Evolutionary conservation across 2,888 invertebrate species (phyloP).

Genomic region (Pollenia griseotomentosa): DNA sequence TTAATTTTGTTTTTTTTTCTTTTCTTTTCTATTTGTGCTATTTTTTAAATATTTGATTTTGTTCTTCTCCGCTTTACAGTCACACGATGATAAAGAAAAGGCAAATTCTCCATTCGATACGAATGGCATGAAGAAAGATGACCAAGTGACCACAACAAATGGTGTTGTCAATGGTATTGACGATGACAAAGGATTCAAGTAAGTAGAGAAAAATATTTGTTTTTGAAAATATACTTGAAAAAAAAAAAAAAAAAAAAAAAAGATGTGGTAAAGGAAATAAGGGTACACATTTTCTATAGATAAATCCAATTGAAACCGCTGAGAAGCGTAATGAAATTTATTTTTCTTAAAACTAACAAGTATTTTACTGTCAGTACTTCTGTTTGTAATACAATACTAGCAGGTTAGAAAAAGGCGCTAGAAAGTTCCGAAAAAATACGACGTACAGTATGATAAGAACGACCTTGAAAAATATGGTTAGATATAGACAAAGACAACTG

Average conservation of each 20-base stretch:
- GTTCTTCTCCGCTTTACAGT: slow-evolving; percentile 76
- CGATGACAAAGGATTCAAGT: slow-evolving; percentile 96
- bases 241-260: not conserved
- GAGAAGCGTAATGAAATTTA: too few species aligned
- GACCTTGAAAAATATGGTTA: too few species aligned
- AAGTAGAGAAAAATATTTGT: slow-evolving; percentile 84
- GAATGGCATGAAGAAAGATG: slow-evolving; percentile 85
- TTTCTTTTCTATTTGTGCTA: slow-evolving; percentile 7
- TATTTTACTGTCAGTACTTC: too few species aligned
- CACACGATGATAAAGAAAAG: slow-evolving; percentile 86
- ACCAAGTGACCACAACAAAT: slow-evolving; percentile 86
- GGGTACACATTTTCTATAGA: too few species aligned
- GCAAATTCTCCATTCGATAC: slow-evolving; percentile 85
- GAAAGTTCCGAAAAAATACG: too few species aligned
- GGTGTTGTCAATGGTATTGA: slow-evolving; percentile 89
- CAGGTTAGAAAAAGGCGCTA: too few species aligned
- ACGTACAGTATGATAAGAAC: too few species aligned
- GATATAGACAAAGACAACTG: too few species aligned
- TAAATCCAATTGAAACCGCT: too few species aligned
- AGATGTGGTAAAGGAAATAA: not conserved
- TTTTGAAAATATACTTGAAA: not conserved
- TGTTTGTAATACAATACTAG: too few species aligned
- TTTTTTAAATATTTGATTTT: not conserved
- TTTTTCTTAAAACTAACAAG: too few species aligned
- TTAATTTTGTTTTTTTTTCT: not conserved